phyloP scores from a whole-genome alignment of 2,113 vertebrate species.

The Nicator chloris region DNA sequence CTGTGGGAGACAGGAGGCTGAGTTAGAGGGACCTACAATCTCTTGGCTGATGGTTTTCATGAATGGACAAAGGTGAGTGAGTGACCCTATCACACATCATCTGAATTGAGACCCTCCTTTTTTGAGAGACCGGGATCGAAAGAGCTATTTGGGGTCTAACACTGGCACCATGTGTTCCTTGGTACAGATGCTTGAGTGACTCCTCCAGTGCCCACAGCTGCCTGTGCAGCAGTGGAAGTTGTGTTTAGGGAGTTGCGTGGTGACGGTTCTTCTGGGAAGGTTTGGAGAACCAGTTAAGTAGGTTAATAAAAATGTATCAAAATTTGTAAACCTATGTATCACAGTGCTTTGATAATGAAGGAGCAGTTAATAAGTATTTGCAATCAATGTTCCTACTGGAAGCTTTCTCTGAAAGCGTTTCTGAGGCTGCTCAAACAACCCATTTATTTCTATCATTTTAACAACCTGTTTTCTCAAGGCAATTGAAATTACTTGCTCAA shows the following conservation, averaged over 20 bases:
- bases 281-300: background rate
- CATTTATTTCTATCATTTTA: constrained; percentile 49
- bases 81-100: background rate
- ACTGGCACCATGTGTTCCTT: accelerated
- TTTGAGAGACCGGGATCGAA: background rate
- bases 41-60: background rate
- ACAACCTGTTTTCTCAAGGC: constrained; percentile 32
- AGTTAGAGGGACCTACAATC: background rate
- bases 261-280: background rate
- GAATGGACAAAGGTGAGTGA: too few relatives aligned
- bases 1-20: background rate
- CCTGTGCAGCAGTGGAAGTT: background rate
- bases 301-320: constrained; percentile 15
- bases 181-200: background rate
- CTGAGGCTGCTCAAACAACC: background rate
- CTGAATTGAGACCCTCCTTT: background rate
- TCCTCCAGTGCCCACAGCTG: background rate
- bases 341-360: constrained; percentile 5
- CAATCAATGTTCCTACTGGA: constrained; percentile 26
- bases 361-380: constrained; percentile 42
- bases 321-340: constrained; percentile 39
- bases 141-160: background rate
- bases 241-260: background rate
- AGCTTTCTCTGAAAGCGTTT: constrained; percentile 20
- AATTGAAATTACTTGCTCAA: constrained; percentile 7